Percentiles rank a stretch among this genome's conserved stretches.
Conservation (phyloP, 2,888 invertebrate species). For the Chesias legatella region DNA sequence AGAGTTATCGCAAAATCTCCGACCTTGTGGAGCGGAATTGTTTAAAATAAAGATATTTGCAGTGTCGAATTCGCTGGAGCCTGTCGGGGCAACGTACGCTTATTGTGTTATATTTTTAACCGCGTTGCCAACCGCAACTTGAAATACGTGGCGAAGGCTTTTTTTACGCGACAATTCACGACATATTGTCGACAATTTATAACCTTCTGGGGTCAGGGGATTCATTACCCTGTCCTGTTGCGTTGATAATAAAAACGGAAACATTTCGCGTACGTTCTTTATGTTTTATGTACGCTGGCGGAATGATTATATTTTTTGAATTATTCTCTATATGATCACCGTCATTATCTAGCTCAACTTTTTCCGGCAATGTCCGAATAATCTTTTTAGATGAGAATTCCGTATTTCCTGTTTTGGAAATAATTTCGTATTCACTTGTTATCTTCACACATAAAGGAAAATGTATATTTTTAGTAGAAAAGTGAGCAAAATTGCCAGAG, state of each 20-base stretch:
- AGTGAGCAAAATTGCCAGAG: slow-evolving; percentile 9
- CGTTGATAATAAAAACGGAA: slow-evolving; percentile 2
- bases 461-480: slow-evolving; percentile 7
- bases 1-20: neutral
- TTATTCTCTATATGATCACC: no score
- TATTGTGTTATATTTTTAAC: slow-evolving; percentile 45
- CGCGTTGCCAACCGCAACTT: slow-evolving; percentile 34
- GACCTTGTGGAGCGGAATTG: slow-evolving; percentile 17
- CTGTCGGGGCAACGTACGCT: slow-evolving; percentile 42
- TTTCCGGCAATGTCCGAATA: no score
- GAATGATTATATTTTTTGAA: no score
- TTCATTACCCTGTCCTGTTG: slow-evolving; percentile 5
- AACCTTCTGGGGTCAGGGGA: slow-evolving; percentile 14
- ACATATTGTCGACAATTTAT: slow-evolving; percentile 7
- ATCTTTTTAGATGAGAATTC: neutral
- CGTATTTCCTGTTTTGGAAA: slow-evolving; percentile 5
- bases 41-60: slow-evolving; percentile 20
- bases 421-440: slow-evolving; percentile 6
- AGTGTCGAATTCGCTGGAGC: slow-evolving; percentile 14
- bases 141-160: slow-evolving; percentile 8
- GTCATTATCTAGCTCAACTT: no score
- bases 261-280: slow-evolving; percentile 2
- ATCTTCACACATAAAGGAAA: slow-evolving; percentile 7
- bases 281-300: neutral
- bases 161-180: neutral